phyloP scores from a whole-genome alignment of 2,797 vertebrate species.

The Alca torda region DNA sequence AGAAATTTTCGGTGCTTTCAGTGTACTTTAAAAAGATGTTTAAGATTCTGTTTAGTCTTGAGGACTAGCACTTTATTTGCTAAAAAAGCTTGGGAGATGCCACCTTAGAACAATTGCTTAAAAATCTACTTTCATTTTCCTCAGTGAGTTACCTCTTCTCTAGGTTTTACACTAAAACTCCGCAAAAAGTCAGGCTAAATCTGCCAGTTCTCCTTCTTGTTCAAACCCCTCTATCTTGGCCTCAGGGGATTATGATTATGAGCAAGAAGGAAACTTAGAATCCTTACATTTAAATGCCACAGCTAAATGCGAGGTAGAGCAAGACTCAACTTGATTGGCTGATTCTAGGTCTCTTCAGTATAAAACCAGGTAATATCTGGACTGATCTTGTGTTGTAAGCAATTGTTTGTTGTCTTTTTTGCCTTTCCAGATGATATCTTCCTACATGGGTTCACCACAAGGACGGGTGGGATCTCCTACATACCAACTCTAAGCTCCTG shows the following conservation, averaged over 20 bases:
- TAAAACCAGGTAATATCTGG: background rate
- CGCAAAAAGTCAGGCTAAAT: background rate
- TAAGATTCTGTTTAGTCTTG: background rate
- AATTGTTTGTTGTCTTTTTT: background rate
- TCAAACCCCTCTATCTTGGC: background rate
- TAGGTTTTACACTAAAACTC: background rate
- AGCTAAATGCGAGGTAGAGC: background rate
- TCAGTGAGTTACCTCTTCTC: background rate
- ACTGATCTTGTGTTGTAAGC: background rate
- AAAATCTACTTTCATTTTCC: background rate
- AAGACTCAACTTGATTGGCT: background rate
- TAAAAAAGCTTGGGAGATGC: background rate
- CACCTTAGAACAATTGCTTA: background rate
- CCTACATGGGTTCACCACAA: constrained; percentile 91
- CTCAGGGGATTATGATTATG: background rate
- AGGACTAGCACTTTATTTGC: background rate
- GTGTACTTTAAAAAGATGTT: background rate
- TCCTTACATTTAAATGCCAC: background rate
- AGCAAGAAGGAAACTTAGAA: background rate
- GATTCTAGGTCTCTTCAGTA: background rate
- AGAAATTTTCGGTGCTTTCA: background rate
- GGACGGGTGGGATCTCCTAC: constrained; percentile 87
- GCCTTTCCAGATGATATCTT: constrained; percentile 78
- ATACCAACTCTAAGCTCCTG: constrained; percentile 86
- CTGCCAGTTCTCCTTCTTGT: background rate